These are phyloP conservation scores for Chunga burmeisteri DNA, from an alignment of 2,113 vertebrate species.

Conservation along the genomic window DNA sequence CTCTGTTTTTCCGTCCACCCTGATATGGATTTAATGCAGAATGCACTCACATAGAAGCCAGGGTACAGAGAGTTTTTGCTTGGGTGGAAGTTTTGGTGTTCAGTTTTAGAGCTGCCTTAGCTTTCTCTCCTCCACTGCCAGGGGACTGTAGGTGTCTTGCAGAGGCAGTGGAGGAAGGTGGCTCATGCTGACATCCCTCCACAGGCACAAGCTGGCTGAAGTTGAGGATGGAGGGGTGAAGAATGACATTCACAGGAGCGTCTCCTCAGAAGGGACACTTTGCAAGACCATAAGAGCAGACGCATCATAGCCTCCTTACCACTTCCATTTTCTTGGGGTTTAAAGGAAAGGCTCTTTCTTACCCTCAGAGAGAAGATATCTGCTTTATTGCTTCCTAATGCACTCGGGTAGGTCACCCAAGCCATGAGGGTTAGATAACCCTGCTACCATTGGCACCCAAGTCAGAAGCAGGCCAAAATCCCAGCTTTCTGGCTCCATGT, in stretches of 20 bases:
- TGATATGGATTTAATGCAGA: not conserved
- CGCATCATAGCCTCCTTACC: not conserved
- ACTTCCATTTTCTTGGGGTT: not conserved
- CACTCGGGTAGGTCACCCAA: fast-evolving
- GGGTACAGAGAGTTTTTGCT: not conserved
- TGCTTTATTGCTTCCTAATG: not conserved
- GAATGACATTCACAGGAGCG: fast-evolving
- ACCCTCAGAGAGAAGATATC: not conserved
- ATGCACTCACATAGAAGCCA: fast-evolving
- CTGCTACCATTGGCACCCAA: not conserved
- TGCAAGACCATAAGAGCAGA: not conserved
- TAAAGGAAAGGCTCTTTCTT: not conserved
- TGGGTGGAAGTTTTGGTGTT: not conserved
- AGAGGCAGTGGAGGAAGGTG: not conserved
- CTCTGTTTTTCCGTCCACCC: not conserved
- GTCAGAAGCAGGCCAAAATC: not conserved
- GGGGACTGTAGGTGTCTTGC: not conserved
- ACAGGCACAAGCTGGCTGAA: not conserved
- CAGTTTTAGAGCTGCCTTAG: not conserved
- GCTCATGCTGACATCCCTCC: not conserved
- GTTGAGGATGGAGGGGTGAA: not conserved
- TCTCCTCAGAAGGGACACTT: not conserved
- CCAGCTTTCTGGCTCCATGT: not conserved
- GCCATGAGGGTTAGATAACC: not conserved
- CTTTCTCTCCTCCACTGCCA: not conserved